phyloP scores from a whole-genome alignment of 2,797 vertebrate genomes.

The Graptemys geographica region DNA sequence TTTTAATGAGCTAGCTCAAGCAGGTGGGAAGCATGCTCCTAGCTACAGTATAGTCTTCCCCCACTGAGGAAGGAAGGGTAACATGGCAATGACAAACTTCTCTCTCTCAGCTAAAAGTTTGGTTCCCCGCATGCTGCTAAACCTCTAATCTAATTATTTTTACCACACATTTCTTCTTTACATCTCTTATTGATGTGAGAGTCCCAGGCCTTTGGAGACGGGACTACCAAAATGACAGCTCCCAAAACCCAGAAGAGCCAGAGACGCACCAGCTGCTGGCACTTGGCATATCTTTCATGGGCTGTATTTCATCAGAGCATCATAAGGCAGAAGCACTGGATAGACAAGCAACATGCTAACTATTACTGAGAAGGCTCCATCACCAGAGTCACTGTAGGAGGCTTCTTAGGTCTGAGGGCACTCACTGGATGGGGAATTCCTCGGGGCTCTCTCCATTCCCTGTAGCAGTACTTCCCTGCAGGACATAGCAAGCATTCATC shows the following conservation, averaged over 20 bases:
- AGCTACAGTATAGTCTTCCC: neutral
- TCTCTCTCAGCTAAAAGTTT: neutral
- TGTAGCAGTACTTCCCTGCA: slow-evolving; percentile 87
- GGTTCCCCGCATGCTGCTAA: neutral
- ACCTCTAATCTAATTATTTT: neutral
- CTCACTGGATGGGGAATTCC: slow-evolving; percentile 88
- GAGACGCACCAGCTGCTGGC: neutral
- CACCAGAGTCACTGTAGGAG: neutral
- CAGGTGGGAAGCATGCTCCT: neutral
- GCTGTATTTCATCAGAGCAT: neutral
- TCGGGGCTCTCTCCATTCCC: slow-evolving; percentile 62
- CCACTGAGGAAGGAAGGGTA: neutral
- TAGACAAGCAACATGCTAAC: accelerated
- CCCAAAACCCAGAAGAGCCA: neutral
- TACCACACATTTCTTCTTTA: neutral
- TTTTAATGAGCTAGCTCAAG: neutral
- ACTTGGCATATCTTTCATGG: neutral
- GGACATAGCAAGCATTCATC: slow-evolving; percentile 87
- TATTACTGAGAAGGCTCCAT: neutral
- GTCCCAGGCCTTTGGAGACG: neutral
- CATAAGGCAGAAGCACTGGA: neutral
- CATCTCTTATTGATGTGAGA: neutral
- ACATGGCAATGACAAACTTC: neutral
- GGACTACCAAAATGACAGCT: neutral
- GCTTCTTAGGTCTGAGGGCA: neutral